Evolutionary conservation across 1,140 invertebrate genomes (phyloP).

Genomic region (Choristoneura fumiferana): DNA sequence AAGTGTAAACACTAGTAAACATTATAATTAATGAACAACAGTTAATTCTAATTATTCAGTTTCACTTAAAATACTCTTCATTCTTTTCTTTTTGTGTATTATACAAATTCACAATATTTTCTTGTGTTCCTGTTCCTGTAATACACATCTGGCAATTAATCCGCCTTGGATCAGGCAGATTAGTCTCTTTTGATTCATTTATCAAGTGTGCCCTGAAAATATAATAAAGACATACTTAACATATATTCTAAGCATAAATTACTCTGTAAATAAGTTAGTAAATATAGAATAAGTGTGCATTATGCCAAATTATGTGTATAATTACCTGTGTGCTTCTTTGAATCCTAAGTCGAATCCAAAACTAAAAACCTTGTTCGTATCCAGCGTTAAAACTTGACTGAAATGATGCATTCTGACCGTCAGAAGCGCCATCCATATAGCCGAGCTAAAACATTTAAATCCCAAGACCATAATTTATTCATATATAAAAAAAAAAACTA

Average conservation of each 20-base stretch:
- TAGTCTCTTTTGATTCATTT: background rate
- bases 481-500: background rate
- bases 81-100: constrained; percentile 60
- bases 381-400: constrained; percentile 63
- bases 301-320: background rate
- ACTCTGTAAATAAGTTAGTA: background rate
- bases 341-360: constrained; percentile 53
- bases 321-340: constrained; percentile 21
- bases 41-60: too few relatives aligned
- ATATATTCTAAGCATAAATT: constrained; percentile 9
- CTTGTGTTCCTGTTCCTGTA: constrained; percentile 29
- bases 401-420: constrained; percentile 53
- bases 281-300: constrained; percentile 11
- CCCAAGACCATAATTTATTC: too few relatives aligned
- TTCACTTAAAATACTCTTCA: constrained; percentile 25
- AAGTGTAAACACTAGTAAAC: too few relatives aligned
- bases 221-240: background rate
- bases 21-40: too few relatives aligned
- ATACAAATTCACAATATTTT: constrained; percentile 55
- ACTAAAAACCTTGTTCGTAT: constrained; percentile 49
- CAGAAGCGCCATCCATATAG: constrained; percentile 54
- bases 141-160: constrained; percentile 64
- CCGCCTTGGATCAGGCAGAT: constrained; percentile 32
- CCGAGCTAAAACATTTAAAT: constrained; percentile 38
- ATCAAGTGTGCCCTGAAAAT: constrained; percentile 6